These are phyloP conservation scores for Sebastes taczanowskii DNA, from an alignment of 2,797 vertebrate genomes.

Conservation along the genomic window DNA sequence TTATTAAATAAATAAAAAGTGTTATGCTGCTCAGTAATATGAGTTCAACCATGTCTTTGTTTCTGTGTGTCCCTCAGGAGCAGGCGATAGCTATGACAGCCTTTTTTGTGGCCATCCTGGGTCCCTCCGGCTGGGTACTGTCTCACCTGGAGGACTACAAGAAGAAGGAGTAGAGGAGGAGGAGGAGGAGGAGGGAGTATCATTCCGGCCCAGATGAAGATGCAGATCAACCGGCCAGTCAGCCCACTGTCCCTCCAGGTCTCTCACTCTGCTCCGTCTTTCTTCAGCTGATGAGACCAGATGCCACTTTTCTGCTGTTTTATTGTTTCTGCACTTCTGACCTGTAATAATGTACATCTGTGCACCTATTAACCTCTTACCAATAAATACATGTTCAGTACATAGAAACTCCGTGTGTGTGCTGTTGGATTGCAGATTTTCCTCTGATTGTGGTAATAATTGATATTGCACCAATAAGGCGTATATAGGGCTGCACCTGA, in stretches of 20 bases:
- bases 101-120: conserved; percentile 72
- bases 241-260: not conserved
- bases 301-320: not conserved
- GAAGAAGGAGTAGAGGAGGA: conserved; percentile 33
- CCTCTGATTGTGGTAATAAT: not conserved
- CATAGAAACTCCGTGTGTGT: not conserved
- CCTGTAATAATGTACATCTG: not conserved
- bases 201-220: not conserved
- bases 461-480: not conserved
- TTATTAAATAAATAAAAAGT: not conserved
- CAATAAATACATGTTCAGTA: conserved; percentile 29
- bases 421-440: not conserved
- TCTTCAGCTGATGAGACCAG: not conserved
- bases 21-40: not conserved
- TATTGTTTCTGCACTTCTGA: not conserved
- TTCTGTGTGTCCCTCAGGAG: conserved; percentile 60
- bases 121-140: conserved; percentile 83
- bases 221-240: not conserved
- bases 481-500: not conserved
- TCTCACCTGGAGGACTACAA: conserved; percentile 83
- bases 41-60: not conserved
- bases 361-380: not conserved
- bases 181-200: not conserved
- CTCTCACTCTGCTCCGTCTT: not conserved
- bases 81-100: conserved; percentile 57